Percentiles rank a stretch among this genome's conserved stretches.
Conservation (phyloP, 2,113 vertebrate genomes). For the Atherinomorus stipes region DNA sequence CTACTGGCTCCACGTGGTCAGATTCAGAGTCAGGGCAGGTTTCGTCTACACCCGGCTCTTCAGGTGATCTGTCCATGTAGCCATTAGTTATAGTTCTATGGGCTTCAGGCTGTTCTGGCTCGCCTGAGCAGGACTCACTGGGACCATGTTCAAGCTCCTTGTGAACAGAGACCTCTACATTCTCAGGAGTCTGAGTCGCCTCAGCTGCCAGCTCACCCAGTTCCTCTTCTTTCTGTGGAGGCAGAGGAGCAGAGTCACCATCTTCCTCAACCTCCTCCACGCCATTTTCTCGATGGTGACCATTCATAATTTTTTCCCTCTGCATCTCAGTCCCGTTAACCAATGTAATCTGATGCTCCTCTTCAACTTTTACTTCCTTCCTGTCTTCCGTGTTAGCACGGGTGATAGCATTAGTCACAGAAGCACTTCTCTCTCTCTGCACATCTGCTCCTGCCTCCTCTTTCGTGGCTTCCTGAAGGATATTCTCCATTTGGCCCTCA, state of each 20-base stretch:
- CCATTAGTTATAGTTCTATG: conserved; percentile 76
- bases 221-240: conserved; percentile 32
- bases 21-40: conserved; percentile 39
- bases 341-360: conserved; percentile 6
- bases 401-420: conserved; percentile 1
- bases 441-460: conserved; percentile 85
- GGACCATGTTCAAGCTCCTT: conserved; percentile 21
- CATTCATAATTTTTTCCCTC: conserved; percentile 38
- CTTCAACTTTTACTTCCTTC: conserved; percentile 3
- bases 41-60: conserved; percentile 53
- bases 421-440: conserved; percentile 47
- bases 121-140: conserved; percentile 4
- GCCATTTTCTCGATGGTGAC: conserved; percentile 53
- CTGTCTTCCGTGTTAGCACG: conserved; percentile 30
- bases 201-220: conserved; percentile 30
- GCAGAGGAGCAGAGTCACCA: background rate
- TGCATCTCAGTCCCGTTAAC: conserved; percentile 25
- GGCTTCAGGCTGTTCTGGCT: conserved; percentile 37
- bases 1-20: conserved; percentile 64
- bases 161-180: conserved; percentile 28
- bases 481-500: conserved; percentile 95
- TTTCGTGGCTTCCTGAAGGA: conserved; percentile 93
- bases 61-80: conserved; percentile 42
- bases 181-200: conserved; percentile 12
- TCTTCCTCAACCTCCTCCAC: conserved; percentile 13